Conservation (phyloP, 2,113 vertebrate species). For the Bubo blakistoni region DNA sequence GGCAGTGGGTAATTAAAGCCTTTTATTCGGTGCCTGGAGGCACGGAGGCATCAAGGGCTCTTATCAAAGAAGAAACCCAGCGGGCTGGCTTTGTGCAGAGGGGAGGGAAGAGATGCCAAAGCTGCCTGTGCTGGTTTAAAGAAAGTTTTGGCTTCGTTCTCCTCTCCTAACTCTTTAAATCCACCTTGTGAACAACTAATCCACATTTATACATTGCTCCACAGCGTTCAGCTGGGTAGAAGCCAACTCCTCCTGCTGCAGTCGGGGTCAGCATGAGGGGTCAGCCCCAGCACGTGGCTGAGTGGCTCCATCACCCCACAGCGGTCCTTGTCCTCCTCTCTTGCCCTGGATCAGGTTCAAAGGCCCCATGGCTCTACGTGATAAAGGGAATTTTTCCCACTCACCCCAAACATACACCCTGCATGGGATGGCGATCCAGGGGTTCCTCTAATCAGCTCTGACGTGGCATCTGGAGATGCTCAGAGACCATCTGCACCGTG, state of each 20-base stretch:
- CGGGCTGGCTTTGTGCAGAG: background rate
- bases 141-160: background rate
- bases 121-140: background rate
- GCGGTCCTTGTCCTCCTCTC: background rate
- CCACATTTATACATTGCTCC: rapidly evolving
- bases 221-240: background rate
- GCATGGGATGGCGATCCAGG: rapidly evolving
- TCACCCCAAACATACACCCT: rapidly evolving
- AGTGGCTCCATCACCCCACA: rapidly evolving
- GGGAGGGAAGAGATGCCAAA: slow-evolving; percentile 4
- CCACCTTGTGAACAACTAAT: background rate
- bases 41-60: slow-evolving; percentile 15
- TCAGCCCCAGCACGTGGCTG: background rate
- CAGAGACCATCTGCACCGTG: background rate
- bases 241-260: background rate
- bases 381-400: background rate
- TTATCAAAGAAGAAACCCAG: slow-evolving; percentile 28
- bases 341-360: background rate
- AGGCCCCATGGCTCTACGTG: rapidly evolving
- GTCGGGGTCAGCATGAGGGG: background rate
- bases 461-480: background rate
- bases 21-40: slow-evolving; percentile 36
- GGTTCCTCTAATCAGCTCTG: background rate
- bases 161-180: background rate
- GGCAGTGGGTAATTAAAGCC: slow-evolving; percentile 57